Conservation (phyloP, 2,888 invertebrate genomes). For the Dolichopus griseipennis region DNA sequence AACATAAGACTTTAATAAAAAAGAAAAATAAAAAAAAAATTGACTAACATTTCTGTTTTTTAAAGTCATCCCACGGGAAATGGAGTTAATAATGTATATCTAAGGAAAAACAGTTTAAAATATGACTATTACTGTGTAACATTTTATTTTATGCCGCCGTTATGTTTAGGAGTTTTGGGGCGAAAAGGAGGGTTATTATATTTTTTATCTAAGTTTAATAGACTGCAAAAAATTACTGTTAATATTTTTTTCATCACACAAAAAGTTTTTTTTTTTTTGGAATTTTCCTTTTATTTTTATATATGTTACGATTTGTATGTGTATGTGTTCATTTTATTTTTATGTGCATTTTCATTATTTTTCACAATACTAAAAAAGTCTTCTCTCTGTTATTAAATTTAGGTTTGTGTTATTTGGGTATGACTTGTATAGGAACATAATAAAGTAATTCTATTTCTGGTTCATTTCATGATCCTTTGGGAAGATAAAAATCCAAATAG, state of each 20-base stretch:
- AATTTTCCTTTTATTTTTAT: too few relatives aligned
- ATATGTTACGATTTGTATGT: too few relatives aligned
- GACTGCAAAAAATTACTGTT: constrained; percentile 1
- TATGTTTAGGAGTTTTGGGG: too few relatives aligned
- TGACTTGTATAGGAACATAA: background rate
- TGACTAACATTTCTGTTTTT: background rate
- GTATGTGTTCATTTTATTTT: background rate
- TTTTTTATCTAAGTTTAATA: background rate
- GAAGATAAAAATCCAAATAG: too few relatives aligned
- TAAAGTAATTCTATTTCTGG: background rate
- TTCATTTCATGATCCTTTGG: background rate
- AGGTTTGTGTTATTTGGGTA: too few relatives aligned
- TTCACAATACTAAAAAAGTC: background rate
- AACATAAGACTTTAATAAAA: background rate
- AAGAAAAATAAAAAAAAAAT: background rate
- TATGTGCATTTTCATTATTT: background rate
- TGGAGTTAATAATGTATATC: background rate
- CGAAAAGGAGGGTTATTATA: background rate
- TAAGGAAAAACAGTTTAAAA: background rate
- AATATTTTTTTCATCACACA: background rate
- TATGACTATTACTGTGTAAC: background rate
- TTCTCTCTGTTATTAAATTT: background rate
- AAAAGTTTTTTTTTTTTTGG: too few relatives aligned
- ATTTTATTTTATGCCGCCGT: too few relatives aligned
- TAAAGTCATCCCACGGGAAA: background rate